Conservation (phyloP, 2,888 invertebrate species). For the Thereva unica region DNA sequence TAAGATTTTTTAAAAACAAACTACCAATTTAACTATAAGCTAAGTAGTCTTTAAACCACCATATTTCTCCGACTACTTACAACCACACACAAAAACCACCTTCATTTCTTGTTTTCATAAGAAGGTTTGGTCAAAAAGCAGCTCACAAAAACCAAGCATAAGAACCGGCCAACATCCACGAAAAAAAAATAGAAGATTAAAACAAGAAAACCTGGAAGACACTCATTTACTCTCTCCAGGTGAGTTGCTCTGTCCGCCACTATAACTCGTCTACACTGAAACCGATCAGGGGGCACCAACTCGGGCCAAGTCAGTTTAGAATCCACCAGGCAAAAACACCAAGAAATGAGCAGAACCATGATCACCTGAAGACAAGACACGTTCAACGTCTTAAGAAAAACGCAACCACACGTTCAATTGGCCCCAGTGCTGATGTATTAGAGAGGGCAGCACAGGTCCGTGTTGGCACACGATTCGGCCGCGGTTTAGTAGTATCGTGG, state of each 20-base stretch:
- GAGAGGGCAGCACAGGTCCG: slow-evolving; percentile 55
- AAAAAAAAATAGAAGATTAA: slow-evolving; percentile 10
- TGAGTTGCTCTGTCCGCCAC: background rate
- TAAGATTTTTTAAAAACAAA: too few relatives aligned
- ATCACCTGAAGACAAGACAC: background rate
- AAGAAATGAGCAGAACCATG: background rate
- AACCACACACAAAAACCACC: too few relatives aligned
- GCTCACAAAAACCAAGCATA: slow-evolving; percentile 2
- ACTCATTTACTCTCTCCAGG: slow-evolving; percentile 30
- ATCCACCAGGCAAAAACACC: slow-evolving; percentile 11
- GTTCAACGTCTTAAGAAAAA: slow-evolving; percentile 26
- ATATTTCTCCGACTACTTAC: too few relatives aligned
- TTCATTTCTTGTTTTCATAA: too few relatives aligned
- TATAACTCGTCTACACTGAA: slow-evolving; percentile 15
- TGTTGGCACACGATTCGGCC: slow-evolving; percentile 56
- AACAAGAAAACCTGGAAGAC: slow-evolving; percentile 21
- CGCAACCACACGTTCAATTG: slow-evolving; percentile 24
- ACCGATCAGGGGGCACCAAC: slow-evolving; percentile 28
- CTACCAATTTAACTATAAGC: too few relatives aligned
- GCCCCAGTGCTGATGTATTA: slow-evolving; percentile 14
- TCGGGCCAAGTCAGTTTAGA: slow-evolving; percentile 24
- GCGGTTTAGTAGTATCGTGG: slow-evolving; percentile 60
- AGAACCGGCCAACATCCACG: background rate
- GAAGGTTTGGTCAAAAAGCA: too few relatives aligned
- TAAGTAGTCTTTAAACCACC: too few relatives aligned